phyloP scores from a whole-genome alignment of 2,888 invertebrate genomes.

The Odontothrips loti region DNA sequence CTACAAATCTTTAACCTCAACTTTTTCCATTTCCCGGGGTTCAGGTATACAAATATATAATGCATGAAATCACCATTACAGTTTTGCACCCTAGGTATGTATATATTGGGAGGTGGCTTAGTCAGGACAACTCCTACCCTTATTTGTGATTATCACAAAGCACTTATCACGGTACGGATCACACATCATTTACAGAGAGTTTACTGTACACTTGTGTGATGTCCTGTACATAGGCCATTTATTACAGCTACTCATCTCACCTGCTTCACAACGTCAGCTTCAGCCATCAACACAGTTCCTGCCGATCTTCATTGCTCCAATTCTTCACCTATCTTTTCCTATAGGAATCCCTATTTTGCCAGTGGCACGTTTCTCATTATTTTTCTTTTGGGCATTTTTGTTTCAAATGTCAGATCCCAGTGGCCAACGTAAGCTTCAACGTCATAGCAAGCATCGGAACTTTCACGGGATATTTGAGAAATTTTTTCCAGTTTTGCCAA shows the following conservation, averaged over 20 bases:
- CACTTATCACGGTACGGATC: not conserved
- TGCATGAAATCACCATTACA: no score
- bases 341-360: not conserved
- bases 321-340: not conserved
- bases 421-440: constrained; percentile 22
- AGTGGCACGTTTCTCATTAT: not conserved
- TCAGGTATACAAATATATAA: no score
- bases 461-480: constrained; percentile 25
- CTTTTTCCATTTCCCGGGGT: no score
- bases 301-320: not conserved
- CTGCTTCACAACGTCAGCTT: constrained; percentile 20
- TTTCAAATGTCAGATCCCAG: constrained; percentile 13
- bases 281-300: not conserved
- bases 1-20: no score
- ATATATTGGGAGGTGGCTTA: no score
- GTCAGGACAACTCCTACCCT: no score
- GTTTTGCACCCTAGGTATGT: no score
- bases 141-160: not conserved
- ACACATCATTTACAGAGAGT: not conserved
- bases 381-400: not conserved
- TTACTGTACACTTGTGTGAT: not conserved
- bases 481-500: constrained; percentile 35
- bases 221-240: constrained; percentile 8
- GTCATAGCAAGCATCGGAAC: constrained; percentile 22
- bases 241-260: constrained; percentile 11